Percentiles rank a stretch among this genome's conserved stretches.
Evolutionary conservation across 2,888 invertebrate genomes (phyloP).

Genomic region (Hirtodrosophila duncani): DNA sequence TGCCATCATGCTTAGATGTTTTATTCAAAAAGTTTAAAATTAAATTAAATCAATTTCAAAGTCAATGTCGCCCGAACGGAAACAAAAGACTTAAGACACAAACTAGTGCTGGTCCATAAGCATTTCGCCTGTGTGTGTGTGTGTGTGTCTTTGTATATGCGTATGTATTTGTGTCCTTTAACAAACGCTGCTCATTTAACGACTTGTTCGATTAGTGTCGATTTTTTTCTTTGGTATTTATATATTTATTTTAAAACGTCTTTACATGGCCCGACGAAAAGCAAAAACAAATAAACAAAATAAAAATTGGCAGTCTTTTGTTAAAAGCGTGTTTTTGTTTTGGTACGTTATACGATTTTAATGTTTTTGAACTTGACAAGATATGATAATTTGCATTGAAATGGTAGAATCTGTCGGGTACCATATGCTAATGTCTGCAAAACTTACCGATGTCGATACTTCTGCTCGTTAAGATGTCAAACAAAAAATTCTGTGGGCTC

Average conservation of each 20-base stretch:
- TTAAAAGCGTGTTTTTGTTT: slow-evolving; percentile 27
- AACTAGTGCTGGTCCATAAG: slow-evolving; percentile 37
- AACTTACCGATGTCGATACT: slow-evolving; percentile 25
- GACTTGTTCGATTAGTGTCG: slow-evolving; percentile 54
- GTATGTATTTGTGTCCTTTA: not conserved
- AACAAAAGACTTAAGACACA: slow-evolving; percentile 66
- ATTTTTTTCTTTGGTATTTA: slow-evolving; percentile 29
- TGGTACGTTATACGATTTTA: slow-evolving; percentile 51
- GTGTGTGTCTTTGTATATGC: slow-evolving; percentile 10
- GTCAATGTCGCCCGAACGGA: slow-evolving; percentile 36
- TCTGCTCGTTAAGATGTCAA: slow-evolving; percentile 27
- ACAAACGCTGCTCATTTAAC: slow-evolving; percentile 34
- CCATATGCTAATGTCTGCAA: slow-evolving; percentile 29
- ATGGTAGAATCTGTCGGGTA: slow-evolving; percentile 37
- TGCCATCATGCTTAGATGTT: no score
- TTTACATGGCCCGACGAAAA: no score
- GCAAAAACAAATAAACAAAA: slow-evolving; percentile 20
- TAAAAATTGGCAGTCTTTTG: slow-evolving; percentile 21
- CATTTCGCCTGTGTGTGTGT: slow-evolving; percentile 6
- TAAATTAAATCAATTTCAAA: slow-evolving; percentile 22
- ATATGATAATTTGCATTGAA: slow-evolving; percentile 58
- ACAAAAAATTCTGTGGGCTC: slow-evolving; percentile 27
- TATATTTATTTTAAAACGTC: slow-evolving; percentile 11
- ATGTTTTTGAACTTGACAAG: slow-evolving; percentile 66
- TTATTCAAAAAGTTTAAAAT: not conserved